Evolutionary conservation across 2,113 vertebrate genomes (phyloP).

Genomic region (Lanius ludovicianus): DNA sequence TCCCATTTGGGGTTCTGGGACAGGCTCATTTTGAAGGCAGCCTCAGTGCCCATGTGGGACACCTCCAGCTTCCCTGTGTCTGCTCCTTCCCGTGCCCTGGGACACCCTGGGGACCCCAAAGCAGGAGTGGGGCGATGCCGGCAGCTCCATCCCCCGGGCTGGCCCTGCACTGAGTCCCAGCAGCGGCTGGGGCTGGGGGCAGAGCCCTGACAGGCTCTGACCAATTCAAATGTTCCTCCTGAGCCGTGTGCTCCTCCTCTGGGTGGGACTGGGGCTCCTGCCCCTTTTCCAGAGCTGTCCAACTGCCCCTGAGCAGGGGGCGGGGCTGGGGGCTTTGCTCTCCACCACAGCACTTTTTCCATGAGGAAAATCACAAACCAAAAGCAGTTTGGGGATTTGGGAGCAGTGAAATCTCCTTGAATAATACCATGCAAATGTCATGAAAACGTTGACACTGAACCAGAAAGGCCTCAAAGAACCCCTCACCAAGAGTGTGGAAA

Average conservation of each 20-base stretch:
- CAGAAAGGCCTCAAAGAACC: constrained; percentile 3
- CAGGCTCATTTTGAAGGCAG: neutral
- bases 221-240: rapidly evolving
- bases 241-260: neutral
- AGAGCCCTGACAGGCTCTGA: rapidly evolving
- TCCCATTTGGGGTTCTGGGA: neutral
- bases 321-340: neutral
- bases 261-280: neutral
- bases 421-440: neutral
- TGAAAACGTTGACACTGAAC: neutral
- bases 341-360: neutral
- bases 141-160: rapidly evolving
- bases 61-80: neutral
- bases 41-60: rapidly evolving
- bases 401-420: neutral
- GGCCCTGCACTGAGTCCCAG: neutral
- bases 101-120: neutral
- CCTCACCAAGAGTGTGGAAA: neutral
- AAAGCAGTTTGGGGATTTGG: neutral
- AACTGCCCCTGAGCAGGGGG: neutral
- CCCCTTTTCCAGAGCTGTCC: neutral
- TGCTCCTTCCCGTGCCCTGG: neutral
- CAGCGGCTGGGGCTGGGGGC: too few species aligned
- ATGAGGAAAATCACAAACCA: neutral
- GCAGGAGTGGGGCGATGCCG: rapidly evolving